Base-by-base conservation (phyloP, 2,797 vertebrate species). In the Coracias cyanogaster region DNA sequence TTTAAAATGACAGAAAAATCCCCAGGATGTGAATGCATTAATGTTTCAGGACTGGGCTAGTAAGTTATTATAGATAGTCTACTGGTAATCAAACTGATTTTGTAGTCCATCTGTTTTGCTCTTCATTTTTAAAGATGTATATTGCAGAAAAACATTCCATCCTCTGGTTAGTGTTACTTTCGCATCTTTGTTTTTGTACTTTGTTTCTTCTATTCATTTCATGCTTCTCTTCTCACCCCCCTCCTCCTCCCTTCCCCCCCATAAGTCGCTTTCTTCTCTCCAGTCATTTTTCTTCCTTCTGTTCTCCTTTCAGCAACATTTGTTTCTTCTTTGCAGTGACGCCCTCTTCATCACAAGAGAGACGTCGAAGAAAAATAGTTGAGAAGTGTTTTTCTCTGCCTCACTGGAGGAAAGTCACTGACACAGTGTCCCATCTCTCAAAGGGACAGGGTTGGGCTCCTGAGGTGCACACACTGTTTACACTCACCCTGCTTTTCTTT, bases 271-370 rank as follows among this genome's bases (percentile, higher is more conserved):
- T 92, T 78, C 37, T 91, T 88, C 45, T 94, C 35, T 58, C 66
- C n/a, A 69, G 62, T 82, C 1, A 77, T 94, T 91, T 94, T 94
- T 88, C 46, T 91, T 86, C 35, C 33, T 57, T 82, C 62, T 86
- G 46, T 72, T 95, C 90, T 58, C 26, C 61, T 90, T 88, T 72
- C 83, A 93, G 66, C 66, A 95, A 19, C 49, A 43, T 55, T 94
- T 89, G 35, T 86, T 82, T 87, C 57, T 85, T 92, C 62, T 86
- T 86, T 88, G 22, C 51, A 70, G 28, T n/a, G 28, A 18, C 62
- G 79, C 9, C 15, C 29, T 84, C 83, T 94, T 83, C 89, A 90
- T 76, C 73, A 77, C 39, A 60, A 52, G 33, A 86, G 69, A 84
- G 86, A 82, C 45, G 48, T 82, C 62, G 35, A 82, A 93, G 83